A percentile compares a stretch with the other conserved stretches of the same genome.
phyloP scores from a whole-genome alignment of 2,888 invertebrate species.

The Drosophila fulvimacula region DNA sequence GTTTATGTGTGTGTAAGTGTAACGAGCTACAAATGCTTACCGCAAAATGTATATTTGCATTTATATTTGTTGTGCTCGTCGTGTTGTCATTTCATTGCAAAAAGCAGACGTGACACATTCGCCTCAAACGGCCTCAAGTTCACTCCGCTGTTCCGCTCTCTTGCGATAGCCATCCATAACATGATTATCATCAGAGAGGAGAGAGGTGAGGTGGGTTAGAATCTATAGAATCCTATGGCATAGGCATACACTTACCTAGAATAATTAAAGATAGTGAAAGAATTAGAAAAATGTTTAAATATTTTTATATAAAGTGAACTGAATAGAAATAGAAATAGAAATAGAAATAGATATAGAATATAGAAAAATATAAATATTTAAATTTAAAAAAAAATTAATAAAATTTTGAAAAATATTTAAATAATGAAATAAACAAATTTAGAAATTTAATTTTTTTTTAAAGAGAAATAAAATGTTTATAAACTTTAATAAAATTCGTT shows the following conservation, averaged over 20 bases:
- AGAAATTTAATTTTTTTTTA: too few relatives aligned
- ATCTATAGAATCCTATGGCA: too few relatives aligned
- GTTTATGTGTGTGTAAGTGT: slow-evolving; percentile 33
- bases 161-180: background rate
- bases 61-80: slow-evolving; percentile 63
- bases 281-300: background rate
- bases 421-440: too few relatives aligned
- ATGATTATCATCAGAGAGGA: slow-evolving; percentile 1
- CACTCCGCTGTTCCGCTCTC: background rate
- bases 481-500: too few relatives aligned
- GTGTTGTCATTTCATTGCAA: slow-evolving; percentile 60
- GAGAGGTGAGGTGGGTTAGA: too few relatives aligned
- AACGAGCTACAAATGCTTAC: slow-evolving; percentile 75
- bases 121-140: slow-evolving; percentile 34
- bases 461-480: too few relatives aligned
- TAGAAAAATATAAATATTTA: too few relatives aligned
- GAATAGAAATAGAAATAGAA: too few relatives aligned
- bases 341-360: too few relatives aligned
- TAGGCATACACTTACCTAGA: background rate
- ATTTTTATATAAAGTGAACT: background rate
- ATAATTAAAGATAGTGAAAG: too few relatives aligned
- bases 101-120: slow-evolving; percentile 69
- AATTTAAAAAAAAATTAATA: too few relatives aligned
- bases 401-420: too few relatives aligned
- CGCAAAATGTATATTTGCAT: slow-evolving; percentile 73